phyloP scores from a whole-genome alignment of 2,113 vertebrate genomes.

The Theropithecus gelada region DNA sequence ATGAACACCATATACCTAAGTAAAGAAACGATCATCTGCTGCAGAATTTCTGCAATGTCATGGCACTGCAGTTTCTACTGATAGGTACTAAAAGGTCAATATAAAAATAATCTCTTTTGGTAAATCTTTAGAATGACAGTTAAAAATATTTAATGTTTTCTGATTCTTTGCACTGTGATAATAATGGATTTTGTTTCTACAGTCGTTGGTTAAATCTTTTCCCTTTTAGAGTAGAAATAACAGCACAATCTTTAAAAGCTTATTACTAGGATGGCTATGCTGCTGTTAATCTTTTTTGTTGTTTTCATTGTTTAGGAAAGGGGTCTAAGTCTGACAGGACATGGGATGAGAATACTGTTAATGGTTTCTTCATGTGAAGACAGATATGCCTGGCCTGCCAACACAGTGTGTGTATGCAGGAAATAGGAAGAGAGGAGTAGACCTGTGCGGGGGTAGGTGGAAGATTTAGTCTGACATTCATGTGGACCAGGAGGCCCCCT shows the following conservation, averaged over 20 bases:
- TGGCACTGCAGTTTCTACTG: neutral
- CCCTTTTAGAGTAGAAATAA: neutral
- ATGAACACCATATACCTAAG: neutral
- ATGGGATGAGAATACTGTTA: neutral
- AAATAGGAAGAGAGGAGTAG: neutral
- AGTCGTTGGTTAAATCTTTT: neutral
- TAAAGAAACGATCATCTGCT: neutral
- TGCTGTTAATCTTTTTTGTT: neutral
- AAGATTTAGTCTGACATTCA: neutral
- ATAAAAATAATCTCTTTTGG: neutral
- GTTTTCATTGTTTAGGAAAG: neutral
- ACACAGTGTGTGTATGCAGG: neutral
- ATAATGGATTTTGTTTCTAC: neutral
- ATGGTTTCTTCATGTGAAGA: neutral
- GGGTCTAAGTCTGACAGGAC: accelerated
- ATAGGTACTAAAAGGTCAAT: neutral
- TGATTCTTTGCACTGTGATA: neutral
- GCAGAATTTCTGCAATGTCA: no score
- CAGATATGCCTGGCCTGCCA: accelerated
- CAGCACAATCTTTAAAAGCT: neutral
- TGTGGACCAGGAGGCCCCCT: neutral
- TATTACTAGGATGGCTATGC: neutral
- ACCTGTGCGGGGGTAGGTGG: neutral
- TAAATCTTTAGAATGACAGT: neutral
- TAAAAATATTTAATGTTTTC: neutral